A percentile compares a stretch with the other conserved stretches of the same genome.
phyloP scores from a whole-genome alignment of 2,113 vertebrate genomes.

The Protobothrops flavoviridis region DNA sequence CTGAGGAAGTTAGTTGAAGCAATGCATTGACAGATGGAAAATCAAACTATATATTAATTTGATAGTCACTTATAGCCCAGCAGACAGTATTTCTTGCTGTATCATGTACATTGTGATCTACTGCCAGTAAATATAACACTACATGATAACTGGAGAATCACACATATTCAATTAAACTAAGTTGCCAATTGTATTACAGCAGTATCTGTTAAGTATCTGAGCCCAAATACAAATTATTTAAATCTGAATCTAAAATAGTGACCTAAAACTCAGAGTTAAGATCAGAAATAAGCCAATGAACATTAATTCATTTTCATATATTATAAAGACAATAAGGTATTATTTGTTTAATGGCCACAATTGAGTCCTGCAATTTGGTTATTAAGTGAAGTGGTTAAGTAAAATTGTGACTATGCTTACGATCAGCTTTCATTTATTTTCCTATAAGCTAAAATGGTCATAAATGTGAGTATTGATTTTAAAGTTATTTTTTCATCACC shows the following conservation, averaged over 20 bases:
- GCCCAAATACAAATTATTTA: background rate
- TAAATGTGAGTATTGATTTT: background rate
- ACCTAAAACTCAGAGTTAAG: background rate
- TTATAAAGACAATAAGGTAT: background rate
- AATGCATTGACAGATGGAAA: conserved; percentile 41
- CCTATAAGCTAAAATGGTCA: background rate
- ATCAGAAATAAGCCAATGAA: background rate
- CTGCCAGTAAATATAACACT: conserved; percentile 25
- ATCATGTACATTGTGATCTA: conserved; percentile 26
- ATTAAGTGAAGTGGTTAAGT: background rate
- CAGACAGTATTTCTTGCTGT: conserved; percentile 26
- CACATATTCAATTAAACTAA: conserved; percentile 21
- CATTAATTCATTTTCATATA: background rate
- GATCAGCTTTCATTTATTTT: background rate
- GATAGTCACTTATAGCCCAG: conserved; percentile 20
- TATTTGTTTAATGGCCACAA: background rate
- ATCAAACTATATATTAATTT: conserved; percentile 46
- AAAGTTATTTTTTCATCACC: background rate
- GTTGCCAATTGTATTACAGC: background rate
- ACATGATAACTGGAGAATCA: background rate
- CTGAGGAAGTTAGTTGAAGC: conserved; percentile 21
- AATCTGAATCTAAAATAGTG: background rate
- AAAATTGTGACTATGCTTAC: background rate
- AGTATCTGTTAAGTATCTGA: background rate
- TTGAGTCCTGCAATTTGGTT: background rate